Conservation (phyloP, 2,888 invertebrate genomes). For the Coronaproctus castanopsis region DNA sequence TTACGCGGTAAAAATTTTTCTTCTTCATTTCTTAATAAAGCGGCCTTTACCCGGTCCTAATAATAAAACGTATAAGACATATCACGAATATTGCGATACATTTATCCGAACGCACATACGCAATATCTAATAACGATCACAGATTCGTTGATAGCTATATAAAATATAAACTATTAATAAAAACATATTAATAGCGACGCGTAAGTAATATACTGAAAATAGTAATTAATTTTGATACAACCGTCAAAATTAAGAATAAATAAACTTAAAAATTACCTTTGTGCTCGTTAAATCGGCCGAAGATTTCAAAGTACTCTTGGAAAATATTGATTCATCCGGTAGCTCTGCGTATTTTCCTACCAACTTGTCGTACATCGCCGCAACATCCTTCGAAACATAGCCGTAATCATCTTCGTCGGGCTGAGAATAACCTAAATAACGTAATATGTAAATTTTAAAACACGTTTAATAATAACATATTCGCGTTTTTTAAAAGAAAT, state of each 20-base stretch:
- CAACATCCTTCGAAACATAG: slow-evolving; percentile 64
- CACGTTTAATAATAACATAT: too few species aligned
- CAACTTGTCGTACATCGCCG: slow-evolving; percentile 60
- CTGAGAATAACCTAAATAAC: slow-evolving; percentile 46
- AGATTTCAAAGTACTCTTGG: slow-evolving; percentile 21
- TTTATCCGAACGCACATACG: background rate
- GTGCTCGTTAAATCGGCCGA: slow-evolving; percentile 31
- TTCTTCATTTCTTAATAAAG: slow-evolving; percentile 45
- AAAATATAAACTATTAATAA: too few species aligned
- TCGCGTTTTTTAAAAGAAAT: too few species aligned
- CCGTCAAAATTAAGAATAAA: too few species aligned
- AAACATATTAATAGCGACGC: too few species aligned
- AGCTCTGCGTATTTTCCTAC: slow-evolving; percentile 60
- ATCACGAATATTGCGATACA: background rate
- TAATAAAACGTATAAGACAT: background rate
- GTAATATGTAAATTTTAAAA: too few species aligned
- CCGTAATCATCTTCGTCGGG: slow-evolving; percentile 84
- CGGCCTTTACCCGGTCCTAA: slow-evolving; percentile 49
- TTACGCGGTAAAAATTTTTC: slow-evolving; percentile 49
- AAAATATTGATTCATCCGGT: slow-evolving; percentile 31
- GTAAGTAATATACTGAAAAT: too few species aligned
- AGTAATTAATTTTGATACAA: too few species aligned
- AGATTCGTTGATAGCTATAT: too few species aligned
- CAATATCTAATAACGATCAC: background rate
- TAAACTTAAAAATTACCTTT: slow-evolving; percentile 24